A percentile compares a stretch with the other conserved stretches of the same genome.
Evolutionary conservation across 2,888 invertebrate species (phyloP).

Genomic region (Acrobasis suavella): DNA sequence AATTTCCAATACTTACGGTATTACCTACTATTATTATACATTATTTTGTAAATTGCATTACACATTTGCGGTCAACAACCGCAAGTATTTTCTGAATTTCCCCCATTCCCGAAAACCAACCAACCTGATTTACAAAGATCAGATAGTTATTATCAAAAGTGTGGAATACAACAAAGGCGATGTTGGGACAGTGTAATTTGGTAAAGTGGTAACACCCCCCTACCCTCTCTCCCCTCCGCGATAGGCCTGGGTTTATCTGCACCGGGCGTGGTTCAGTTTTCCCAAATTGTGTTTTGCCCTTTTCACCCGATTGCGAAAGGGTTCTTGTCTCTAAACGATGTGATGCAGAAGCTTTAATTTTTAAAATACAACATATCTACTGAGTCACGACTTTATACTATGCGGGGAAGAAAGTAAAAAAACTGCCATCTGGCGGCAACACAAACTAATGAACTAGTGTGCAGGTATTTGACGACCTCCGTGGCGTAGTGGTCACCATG

Average conservation of each 20-base stretch:
- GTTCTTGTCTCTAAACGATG: constrained; percentile 5
- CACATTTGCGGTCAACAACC: no score
- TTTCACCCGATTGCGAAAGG: constrained; percentile 20
- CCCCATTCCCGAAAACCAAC: not conserved
- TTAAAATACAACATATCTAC: not conserved
- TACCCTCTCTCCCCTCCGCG: constrained; percentile 28
- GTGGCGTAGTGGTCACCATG: no score
- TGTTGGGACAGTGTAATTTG: constrained; percentile 62
- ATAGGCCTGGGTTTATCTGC: constrained; percentile 39
- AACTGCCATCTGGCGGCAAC: no score
- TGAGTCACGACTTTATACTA: no score
- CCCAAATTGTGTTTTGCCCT: constrained; percentile 26
- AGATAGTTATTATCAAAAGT: constrained; percentile 48
- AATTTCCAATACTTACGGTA: no score
- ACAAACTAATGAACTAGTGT: no score
- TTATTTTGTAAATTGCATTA: no score
- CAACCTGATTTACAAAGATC: not conserved
- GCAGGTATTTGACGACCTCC: no score
- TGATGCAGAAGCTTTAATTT: not conserved
- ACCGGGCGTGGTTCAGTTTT: constrained; percentile 25
- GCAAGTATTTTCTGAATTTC: not conserved
- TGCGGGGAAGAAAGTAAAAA: no score
- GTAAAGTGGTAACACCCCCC: constrained; percentile 59
- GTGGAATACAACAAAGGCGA: constrained; percentile 46
- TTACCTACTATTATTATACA: no score